Base-by-base conservation (phyloP, 2,797 vertebrate species). In the Menidia menidia region DNA sequence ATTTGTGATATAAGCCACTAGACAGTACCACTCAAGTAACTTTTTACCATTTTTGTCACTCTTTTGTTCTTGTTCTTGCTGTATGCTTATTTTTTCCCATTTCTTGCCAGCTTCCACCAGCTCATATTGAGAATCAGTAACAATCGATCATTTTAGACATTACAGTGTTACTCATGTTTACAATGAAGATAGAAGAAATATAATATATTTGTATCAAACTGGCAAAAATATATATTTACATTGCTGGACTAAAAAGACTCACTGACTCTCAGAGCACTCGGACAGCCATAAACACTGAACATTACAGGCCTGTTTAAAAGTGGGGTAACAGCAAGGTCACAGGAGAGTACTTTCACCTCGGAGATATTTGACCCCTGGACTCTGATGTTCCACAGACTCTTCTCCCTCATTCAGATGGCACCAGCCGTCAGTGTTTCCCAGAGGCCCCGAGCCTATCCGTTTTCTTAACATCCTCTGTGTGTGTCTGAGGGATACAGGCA, bases 301-400 rank as follows among this genome's bases (percentile, higher is more conserved):
- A 71, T 64, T 39, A 60, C 47, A 58, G 30, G 18, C 59, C 56
- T 11, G 44, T 57, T 62, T 65, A 55, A 64, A 74, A 70, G 51
- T 16, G 53, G 59, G 64, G 52, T 18, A 61, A 39, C 43, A 11
- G n/a, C 12, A 44, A 57, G 56, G 82, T 88, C 81, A 88, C 54
- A 78, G 62, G 68, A 77, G 86, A 85, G 81, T 57, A 75, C 84
- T 83, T 76, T 80, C 80, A 79, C 80, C 72, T 70, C 66, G 48
- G 15, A 78, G 60, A 84, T 43, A 71, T 58, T 85, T 85, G 81
- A 90, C 80, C 82, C 33, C 32, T 68, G 63, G 79, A 33, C 73
- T 78, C 61, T 65, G 12, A 1, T 67, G 55, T 62, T 55, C 5
- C 70, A 82, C 72, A 32, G 59, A 68, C 51, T 62, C 61, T 56